Evolutionary conservation across 2,888 invertebrate species (phyloP), one percentile per base, ranked within the genome.

Genomic region (Erannis defoliaria): DNA sequence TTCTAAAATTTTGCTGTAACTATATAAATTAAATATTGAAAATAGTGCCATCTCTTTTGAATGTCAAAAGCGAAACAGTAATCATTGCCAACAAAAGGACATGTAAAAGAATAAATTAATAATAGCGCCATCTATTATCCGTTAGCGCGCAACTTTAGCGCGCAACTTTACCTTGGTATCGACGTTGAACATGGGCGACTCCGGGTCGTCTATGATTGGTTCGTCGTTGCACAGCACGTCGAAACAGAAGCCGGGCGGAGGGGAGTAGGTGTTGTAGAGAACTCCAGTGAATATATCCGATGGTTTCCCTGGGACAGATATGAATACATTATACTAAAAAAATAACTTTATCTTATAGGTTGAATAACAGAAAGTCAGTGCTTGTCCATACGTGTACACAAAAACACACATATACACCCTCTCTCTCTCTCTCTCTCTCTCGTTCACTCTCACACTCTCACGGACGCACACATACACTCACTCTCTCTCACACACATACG

Each of bases 161-260:
- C n/a, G n/a, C 18, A 2, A 51, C 75, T 90, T 82, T 88, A 98
- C 97, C 93, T 94, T 94, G 37, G 85, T 75, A 5, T 96, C 95
- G 0, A 97, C 96, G 82, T 99, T 99, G 81, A 97, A 97, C 68
- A 97, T 96, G 0, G 96, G 95, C 48, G 98, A 96, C 18, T 94
- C 88, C 0, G 94, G 93, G 74, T 98, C 97, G 82, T 98, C 98
- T 69, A 98, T 95, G 10, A 99, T 96, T 0, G 98, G 98, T 46
- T 96, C 96, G 79, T 98, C 97, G 0, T 85, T 82, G 78, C 99
- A 99, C 0, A 97, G 92, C 5, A 96, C 94, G 81, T 99, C 99
- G 84, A 98, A 99, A 78, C 99, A 99, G 85, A 98, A 99, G 0
- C 98, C 98, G 5, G 94, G 93, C 0, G 99, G 99, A 0, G 98